A percentile compares a stretch with the other conserved stretches of the same genome.
These are phyloP conservation scores for Neopelma chrysocephalum DNA, from an alignment of 2,797 vertebrate species.

Conservation along the genomic window DNA sequence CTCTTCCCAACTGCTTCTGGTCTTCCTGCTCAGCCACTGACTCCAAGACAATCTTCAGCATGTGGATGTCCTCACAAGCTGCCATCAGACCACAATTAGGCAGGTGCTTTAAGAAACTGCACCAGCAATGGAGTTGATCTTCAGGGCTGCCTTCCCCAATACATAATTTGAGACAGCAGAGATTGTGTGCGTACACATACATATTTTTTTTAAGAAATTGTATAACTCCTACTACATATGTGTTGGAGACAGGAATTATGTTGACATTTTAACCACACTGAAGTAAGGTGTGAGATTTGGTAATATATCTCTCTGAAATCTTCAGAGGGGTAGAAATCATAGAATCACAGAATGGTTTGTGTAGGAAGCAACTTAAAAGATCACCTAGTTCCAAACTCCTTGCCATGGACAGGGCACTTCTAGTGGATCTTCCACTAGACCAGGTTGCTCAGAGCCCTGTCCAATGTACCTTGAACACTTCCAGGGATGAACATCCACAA, in stretches of 20 bases:
- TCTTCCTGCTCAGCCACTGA: background rate
- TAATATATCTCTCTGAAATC: background rate
- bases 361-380: background rate
- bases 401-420: background rate
- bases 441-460: too few species aligned
- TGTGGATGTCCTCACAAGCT: background rate
- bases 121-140: background rate
- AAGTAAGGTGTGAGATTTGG: background rate
- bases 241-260: background rate
- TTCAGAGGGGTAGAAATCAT: background rate
- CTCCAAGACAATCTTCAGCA: background rate
- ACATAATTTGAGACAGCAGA: background rate
- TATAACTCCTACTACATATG: background rate
- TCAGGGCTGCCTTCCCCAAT: background rate
- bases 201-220: background rate
- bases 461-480: background rate
- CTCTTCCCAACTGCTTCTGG: background rate
- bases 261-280: background rate
- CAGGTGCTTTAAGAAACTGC: background rate
- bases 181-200: fast-evolving
- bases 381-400: background rate
- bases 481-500: fast-evolving
- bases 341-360: background rate
- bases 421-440: background rate
- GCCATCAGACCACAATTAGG: background rate